Evolutionary conservation across 2,888 invertebrate genomes (phyloP), one percentile per base, ranked within the genome.

Genomic region (Ctenicera cuprea): DNA sequence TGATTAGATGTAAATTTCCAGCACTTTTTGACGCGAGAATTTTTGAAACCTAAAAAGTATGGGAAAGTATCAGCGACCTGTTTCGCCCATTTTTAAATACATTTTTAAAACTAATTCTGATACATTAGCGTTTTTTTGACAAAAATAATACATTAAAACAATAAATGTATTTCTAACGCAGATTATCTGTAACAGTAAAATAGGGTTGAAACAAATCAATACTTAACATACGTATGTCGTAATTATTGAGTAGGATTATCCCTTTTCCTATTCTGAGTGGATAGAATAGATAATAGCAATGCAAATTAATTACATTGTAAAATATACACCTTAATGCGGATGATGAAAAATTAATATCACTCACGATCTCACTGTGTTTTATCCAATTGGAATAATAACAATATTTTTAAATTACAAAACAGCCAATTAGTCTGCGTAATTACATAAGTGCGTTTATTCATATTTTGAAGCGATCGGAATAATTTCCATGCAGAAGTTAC

Each of bases 401-500:
- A 16, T 37, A 8, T 37, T 41, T 38, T 59, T 37, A 2, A 59
- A 20, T 59, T 9, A 41, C 18, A 59, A 16, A 41, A 12, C 18
- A 12, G 0, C 4, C 38, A 38, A 38, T 59, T 59, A 41, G 20
- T 30, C 8, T 1, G 9, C 0, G 14, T 30, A 54, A 54, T 59
- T 18, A 18, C 57, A 14, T 11, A 26, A n/a, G 18, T 57, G 37
- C 57, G 37, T 59, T 59, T 38, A 14, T 59, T 12, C 20, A 33
- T 20, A 18, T 59, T 54, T 54, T 54, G 54, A 33, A 37, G 16
- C 16, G 38, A 38, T 41, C 11, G 59, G 16, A 18, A 59, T 59
- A 59, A 38, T 59, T 59, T 18, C 20, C 16, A 14, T 59, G 59
- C 59, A 38, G 59, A 54, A 54, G 30, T 41, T 22, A 38, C 59